Evolutionary conservation across 1,140 invertebrate species (phyloP), one percentile per base, ranked within the genome.

Genomic region (Manduca sexta): DNA sequence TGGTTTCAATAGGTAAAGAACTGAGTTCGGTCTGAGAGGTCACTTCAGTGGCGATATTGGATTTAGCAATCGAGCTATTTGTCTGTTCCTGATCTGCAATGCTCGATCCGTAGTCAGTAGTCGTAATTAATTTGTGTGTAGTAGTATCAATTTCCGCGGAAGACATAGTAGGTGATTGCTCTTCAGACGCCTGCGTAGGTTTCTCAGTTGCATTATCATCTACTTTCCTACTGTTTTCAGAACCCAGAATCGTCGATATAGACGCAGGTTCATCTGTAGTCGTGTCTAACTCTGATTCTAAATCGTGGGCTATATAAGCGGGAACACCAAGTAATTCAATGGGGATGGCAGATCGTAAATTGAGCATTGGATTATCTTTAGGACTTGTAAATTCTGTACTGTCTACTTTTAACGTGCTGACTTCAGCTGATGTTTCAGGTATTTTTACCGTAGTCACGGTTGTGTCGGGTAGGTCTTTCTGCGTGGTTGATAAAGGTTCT

Each of bases 1-100:
- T 84, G 0, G 78, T 82, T 61, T 83, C 81, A 39, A 84, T 69
- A 0, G 77, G 71, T 38, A 84, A 59, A 21, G 79, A 84, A 45
- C 81, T 84, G 8, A 83, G 60, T 60, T 83, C 77, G 14, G 76
- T 80, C 47, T 73, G 64, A 4, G 65, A 68, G 15, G 69, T 76
- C 10, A 79, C 61, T 63, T 83, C 81, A 18, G 75, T 79, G 4
- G 60, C 66, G 31, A 59, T 40, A 33, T 72, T 66, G 5, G 72
- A 65, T 58, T 74, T 80, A 42, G 61, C 63, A 35, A 67, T 60
- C 6, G 52, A 61, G 48, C 53, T 77, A 10, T 63, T 68, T 0
- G 66, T 63, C 40, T 63, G 48, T 61, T 67, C 63, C 34, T 51
- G 31, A 18, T 56, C 48, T 17, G 51, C 52, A 40, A 57, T 40